Percentiles rank a stretch among this genome's conserved stretches.
phyloP scores from a whole-genome alignment of 2,113 vertebrate species.

The Aegithalos caudatus region DNA sequence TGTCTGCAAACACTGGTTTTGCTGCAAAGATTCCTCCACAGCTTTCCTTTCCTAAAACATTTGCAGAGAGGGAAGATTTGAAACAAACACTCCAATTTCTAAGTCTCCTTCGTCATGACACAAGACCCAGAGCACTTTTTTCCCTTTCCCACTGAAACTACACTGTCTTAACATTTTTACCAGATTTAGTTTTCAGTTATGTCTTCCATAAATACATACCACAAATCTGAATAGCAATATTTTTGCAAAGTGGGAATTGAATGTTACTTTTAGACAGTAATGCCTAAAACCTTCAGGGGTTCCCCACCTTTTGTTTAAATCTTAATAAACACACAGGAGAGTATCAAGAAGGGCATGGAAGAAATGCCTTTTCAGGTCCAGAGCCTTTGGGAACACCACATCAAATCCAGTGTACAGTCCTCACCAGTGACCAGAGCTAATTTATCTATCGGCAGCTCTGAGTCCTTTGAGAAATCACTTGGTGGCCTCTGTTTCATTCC shows the following conservation, averaged over 20 bases:
- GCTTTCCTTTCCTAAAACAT: background rate
- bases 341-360: background rate
- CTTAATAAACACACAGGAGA: background rate
- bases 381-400: background rate
- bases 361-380: background rate
- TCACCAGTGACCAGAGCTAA: background rate
- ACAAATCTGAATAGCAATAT: background rate
- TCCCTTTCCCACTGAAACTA: background rate
- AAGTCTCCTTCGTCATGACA: background rate
- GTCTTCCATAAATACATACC: background rate
- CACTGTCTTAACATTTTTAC: background rate
- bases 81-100: background rate
- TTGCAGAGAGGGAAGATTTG: background rate
- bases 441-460: background rate
- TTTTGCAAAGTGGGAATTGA: background rate
- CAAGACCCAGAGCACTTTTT: background rate
- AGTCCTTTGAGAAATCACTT: background rate
- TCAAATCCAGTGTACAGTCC: background rate
- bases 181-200: background rate
- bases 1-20: background rate
- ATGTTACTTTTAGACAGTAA: background rate
- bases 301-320: background rate
- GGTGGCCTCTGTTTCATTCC: background rate
- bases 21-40: background rate
- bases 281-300: background rate